Evolutionary conservation across 2,113 vertebrate species (phyloP).

Genomic region (Callipepla californica): DNA sequence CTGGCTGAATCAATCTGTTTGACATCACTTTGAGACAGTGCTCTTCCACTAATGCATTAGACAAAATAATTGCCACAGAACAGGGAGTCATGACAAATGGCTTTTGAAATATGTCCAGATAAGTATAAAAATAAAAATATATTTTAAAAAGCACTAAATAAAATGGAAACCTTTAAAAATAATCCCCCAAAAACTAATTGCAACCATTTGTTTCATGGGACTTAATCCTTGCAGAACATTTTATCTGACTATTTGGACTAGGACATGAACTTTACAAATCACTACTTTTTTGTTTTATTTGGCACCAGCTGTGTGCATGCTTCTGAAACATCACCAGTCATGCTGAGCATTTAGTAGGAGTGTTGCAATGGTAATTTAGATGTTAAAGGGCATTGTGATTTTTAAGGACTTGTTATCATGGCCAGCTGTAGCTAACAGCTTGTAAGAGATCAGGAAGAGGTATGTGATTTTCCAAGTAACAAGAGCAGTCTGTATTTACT

Average conservation of each 20-base stretch:
- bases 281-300: constrained; percentile 42
- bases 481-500: constrained; percentile 39
- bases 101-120: constrained; percentile 36
- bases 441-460: constrained; percentile 57
- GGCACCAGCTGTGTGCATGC: constrained; percentile 50
- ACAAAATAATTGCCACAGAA: constrained; percentile 44
- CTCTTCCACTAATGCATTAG: constrained; percentile 12
- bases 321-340: constrained; percentile 59
- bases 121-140: constrained; percentile 29
- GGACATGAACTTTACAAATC: constrained; percentile 25
- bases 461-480: constrained; percentile 44
- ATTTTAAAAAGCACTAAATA: constrained; percentile 35
- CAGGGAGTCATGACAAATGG: constrained; percentile 6
- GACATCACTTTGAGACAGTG: constrained; percentile 21
- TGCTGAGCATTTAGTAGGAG: constrained; percentile 59
- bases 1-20: constrained; percentile 17
- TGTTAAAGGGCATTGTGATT: constrained; percentile 62
- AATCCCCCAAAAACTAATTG: constrained; percentile 44
- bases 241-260: not conserved
- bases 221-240: constrained; percentile 45
- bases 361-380: constrained; percentile 58
- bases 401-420: constrained; percentile 60
- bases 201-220: constrained; percentile 48
- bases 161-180: constrained; percentile 50
- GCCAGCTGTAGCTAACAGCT: constrained; percentile 66